Evolutionary conservation across 1,140 invertebrate species (phyloP), one percentile per base, ranked within the genome.

Genomic region (Onthophagus taurus): DNA sequence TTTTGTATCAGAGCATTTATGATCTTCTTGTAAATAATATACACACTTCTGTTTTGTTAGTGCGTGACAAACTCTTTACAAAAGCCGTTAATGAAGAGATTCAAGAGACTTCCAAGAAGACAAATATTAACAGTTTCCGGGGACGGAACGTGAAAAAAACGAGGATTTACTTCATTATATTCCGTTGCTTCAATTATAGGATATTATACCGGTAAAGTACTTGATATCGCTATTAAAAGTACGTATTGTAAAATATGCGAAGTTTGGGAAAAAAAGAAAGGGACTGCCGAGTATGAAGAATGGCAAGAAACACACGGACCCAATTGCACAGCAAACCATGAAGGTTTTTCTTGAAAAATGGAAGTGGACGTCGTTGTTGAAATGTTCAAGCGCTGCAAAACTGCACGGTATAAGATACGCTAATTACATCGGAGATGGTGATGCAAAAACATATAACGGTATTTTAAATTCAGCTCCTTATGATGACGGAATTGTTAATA

Each of bases 161-260:
- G 24, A 7, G 24, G 24, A 26, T 26, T 26, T n/a, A 26, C 24
- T 7, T 26, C 24, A 7, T 26, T 26, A 26, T 26, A 7, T n/a
- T n/a, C n/a, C n/a, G n/a, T n/a, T n/a, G n/a, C n/a, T n/a, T n/a
- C n/a, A n/a, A 26, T 26, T 26, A 26, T 26, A 6, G 24, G 24
- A 7, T 26, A 26, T n/a, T 26, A 26, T 26, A 26, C 24, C n/a
- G 24, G n/a, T 6, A 26, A 26, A 26, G n/a, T 26, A 26, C 24
- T 26, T 7, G 24, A 26, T 26, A 26, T 26, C n/a, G n/a, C n/a
- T n/a, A n/a, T 26, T 6, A 26, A 26, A 26, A 26, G 24, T 26
- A 26, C 24, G n/a, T 34, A 34, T 34, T 34, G 31, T 14, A 34
- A 34, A 34, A 7, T 13, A 7, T 34, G 31, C 31, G 31, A 34